phyloP scores from a whole-genome alignment of 2,113 vertebrate genomes.

The Neodon shergylaensis region DNA sequence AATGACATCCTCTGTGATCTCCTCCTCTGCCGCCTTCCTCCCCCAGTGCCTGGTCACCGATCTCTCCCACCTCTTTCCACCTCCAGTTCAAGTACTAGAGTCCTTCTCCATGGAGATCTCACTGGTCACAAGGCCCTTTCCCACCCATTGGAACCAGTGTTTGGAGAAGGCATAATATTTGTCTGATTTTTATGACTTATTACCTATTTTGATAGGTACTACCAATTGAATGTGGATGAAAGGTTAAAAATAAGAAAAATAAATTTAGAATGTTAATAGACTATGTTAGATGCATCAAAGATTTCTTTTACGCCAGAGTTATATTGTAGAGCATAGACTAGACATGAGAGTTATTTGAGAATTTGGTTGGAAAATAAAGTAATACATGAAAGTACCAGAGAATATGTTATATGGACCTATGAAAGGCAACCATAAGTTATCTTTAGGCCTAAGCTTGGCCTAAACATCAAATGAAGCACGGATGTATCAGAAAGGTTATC shows the following conservation, averaged over 20 bases:
- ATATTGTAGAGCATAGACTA: background rate
- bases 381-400: background rate
- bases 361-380: slow-evolving; percentile 25
- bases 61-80: background rate
- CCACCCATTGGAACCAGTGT: background rate
- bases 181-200: background rate
- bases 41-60: background rate
- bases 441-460: background rate
- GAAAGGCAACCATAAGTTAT: background rate
- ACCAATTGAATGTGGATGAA: background rate
- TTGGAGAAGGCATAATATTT: slow-evolving; percentile 44
- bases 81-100: background rate
- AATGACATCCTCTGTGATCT: slow-evolving; percentile 10
- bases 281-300: slow-evolving; percentile 8
- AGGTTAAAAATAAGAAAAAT: background rate
- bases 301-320: background rate
- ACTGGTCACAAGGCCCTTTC: background rate
- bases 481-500: background rate
- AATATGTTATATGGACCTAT: background rate
- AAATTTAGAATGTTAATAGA: background rate
- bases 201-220: background rate
- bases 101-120: background rate
- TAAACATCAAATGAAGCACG: background rate
- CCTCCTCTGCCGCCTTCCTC: background rate
- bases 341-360: background rate